Conservation (phyloP, 92 coral and sea anemone genomes). For the Phymanthus crucifer region DNA sequence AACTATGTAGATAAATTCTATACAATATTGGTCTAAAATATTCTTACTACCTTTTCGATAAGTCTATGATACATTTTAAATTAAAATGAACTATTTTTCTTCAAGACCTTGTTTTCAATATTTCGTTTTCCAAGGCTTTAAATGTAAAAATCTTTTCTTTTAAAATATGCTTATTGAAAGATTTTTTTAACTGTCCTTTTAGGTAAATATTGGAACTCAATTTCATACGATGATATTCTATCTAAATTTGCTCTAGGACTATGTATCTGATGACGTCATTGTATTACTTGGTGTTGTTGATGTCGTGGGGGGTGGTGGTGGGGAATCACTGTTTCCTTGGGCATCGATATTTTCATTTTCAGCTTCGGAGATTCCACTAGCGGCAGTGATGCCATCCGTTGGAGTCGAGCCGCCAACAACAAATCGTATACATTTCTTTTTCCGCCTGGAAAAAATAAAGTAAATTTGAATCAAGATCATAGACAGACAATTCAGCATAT, state of each 20-base stretch:
- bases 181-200: not conserved
- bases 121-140: constrained; percentile 2
- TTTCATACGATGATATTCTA: constrained; percentile 13
- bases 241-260: constrained; percentile 30
- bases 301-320: constrained; percentile 28
- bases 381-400: constrained; percentile 63
- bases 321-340: constrained; percentile 40
- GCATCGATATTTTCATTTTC: constrained; percentile 87
- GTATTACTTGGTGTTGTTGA: constrained; percentile 31
- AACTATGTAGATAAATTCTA: constrained; percentile 25
- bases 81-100: constrained; percentile 17
- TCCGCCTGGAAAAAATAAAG: constrained; percentile 73
- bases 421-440: constrained; percentile 95
- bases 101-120: not conserved
- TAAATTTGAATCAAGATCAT: not conserved
- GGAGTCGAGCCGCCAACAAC: constrained; percentile 83
- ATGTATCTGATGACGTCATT: constrained; percentile 26
- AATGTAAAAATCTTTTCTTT: constrained; percentile 3
- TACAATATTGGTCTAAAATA: constrained; percentile 32
- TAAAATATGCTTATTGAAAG: constrained; percentile 26
- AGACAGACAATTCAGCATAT: too few relatives aligned
- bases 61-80: constrained; percentile 34
- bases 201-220: constrained; percentile 29
- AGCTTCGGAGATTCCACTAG: constrained; percentile 54
- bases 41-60: constrained; percentile 23